Base-by-base conservation (phyloP, 2,797 vertebrate genomes). In the Pogonophryne albipinna region DNA sequence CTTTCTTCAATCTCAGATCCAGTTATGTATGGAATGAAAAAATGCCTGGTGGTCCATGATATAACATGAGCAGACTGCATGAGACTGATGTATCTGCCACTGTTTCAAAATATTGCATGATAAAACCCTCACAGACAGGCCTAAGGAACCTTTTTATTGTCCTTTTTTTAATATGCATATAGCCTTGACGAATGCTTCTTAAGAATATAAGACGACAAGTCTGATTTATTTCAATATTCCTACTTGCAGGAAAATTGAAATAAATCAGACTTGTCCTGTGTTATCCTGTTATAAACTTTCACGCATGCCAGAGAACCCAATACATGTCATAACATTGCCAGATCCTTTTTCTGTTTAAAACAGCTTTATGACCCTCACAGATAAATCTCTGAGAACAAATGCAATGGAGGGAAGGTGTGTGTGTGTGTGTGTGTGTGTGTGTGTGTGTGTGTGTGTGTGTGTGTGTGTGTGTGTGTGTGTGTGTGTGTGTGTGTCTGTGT, bases 241-340 rank as follows among this genome's bases (percentile, higher is more conserved):
- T 49, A 50, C 57, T 68, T 9, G 6, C 31, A 8, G n/a, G 49
- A 9, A 4, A 59, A 65, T 23, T n/a, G n/a, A n/a, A n/a, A n/a
- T n/a, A n/a, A n/a, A n/a, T n/a, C n/a, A n/a, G n/a, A n/a, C n/a
- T 76, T 68, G 71, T 79, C 47, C 44, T 4, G 4, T 79, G 72
- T 88, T 73, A 85, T 89, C 81, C 80, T 82, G 65, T 76, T 80
- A 66, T 86, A 87, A 91, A 89, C 66, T 20, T 60, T 68, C 53
- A 42, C 10, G 15, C 42, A 59, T 41, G 55, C 83, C 80, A 83
- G 66, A 72, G 49, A 81, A 50, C 62, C 74, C 68, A 76, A 79
- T 89, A 87, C 87, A 91, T 82, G 85, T 91, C 88, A 85, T 63
- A 86, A 85, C 86, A 86, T 46, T 23, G 10, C 59, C 10, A 50